Percentiles rank a stretch among this genome's conserved stretches.
Conservation (phyloP, 1,140 invertebrate genomes). For the Samia ricini region DNA sequence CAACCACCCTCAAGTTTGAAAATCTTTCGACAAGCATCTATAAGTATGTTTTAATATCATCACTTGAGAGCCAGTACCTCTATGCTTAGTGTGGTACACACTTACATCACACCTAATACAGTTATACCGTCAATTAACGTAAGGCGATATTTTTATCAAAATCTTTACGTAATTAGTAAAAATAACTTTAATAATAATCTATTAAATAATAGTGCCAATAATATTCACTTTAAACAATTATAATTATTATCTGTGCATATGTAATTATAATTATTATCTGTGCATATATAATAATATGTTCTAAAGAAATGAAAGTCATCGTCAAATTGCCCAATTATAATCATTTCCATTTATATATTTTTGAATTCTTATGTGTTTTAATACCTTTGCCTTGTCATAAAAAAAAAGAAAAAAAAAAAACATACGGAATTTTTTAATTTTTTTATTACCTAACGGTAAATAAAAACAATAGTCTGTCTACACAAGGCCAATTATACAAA, state of each 20-base stretch:
- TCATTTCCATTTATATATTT: not conserved
- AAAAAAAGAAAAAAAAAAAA: constrained; percentile 2
- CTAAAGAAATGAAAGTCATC: not conserved
- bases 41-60: no score
- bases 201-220: no score
- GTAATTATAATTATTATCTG: not conserved
- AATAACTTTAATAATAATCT: no score
- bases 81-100: no score
- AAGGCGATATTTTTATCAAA: no score
- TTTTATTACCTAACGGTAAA: constrained; percentile 10
- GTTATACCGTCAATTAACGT: no score
- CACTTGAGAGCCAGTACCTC: no score
- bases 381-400: constrained; percentile 6
- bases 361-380: not conserved
- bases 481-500: constrained; percentile 7
- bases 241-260: not conserved
- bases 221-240: no score
- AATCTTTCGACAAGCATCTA: no score
- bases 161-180: no score
- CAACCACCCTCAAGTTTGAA: no score
- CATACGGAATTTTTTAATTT: constrained; percentile 9
- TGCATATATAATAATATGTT: not conserved
- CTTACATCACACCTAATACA: no score
- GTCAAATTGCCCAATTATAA: not conserved
- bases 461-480: constrained; percentile 5